A percentile compares a stretch with the other conserved stretches of the same genome.
These are phyloP conservation scores for Cerastoderma edule DNA, from an alignment of 2,888 invertebrate species.

Conservation along the genomic window DNA sequence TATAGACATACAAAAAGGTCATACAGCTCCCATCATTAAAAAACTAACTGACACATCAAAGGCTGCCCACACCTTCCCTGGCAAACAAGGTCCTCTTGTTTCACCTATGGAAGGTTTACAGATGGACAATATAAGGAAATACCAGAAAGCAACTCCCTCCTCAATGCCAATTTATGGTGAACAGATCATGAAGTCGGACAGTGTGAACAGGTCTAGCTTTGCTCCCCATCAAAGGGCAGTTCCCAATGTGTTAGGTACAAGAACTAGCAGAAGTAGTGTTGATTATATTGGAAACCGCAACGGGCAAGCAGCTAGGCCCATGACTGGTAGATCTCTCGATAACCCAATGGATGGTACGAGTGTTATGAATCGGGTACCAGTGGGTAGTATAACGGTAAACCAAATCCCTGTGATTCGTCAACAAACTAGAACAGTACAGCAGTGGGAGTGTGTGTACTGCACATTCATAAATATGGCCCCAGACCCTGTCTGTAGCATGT, in stretches of 20 bases:
- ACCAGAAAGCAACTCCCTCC: constrained; percentile 9
- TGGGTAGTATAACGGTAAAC: not conserved
- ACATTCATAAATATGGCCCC: constrained; percentile 50
- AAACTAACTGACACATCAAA: not conserved
- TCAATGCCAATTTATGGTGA: constrained; percentile 20
- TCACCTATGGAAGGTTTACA: not conserved
- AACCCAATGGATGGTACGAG: too few relatives aligned
- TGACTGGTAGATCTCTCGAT: too few relatives aligned
- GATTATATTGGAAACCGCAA: too few relatives aligned
- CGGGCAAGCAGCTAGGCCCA: too few relatives aligned
- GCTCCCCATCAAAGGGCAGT: too few relatives aligned
- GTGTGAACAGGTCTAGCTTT: too few relatives aligned
- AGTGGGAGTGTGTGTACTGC: constrained; percentile 59
- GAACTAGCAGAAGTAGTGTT: too few relatives aligned
- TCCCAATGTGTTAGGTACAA: too few relatives aligned
- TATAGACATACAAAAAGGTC: not conserved
- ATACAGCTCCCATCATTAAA: constrained; percentile 5
- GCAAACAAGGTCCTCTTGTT: not conserved
- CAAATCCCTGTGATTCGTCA: not conserved
- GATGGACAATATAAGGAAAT: constrained; percentile 12
- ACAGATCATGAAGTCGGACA: too few relatives aligned
- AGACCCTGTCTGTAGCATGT: constrained; percentile 54
- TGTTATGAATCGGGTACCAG: too few relatives aligned
- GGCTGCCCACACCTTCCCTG: constrained; percentile 8
- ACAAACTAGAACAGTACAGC: not conserved